Evolutionary conservation across 2,113 vertebrate species (phyloP).

Genomic region (Solea senegalensis): DNA sequence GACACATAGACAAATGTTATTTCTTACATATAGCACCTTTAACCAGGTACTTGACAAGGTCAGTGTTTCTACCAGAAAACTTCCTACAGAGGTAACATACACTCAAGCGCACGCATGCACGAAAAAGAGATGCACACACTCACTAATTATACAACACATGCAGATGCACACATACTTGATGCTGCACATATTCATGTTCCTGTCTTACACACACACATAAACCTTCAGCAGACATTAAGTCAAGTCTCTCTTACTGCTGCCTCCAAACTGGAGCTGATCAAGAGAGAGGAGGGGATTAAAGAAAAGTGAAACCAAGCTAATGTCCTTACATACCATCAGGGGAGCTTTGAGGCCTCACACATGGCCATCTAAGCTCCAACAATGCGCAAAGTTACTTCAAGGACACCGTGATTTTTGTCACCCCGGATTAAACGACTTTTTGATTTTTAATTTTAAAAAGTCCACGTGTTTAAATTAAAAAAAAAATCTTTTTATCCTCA

Average conservation of each 20-base stretch:
- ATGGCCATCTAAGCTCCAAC: slow-evolving; percentile 3
- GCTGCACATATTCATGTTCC: too few relatives aligned
- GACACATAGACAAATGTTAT: too few relatives aligned
- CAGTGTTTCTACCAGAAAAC: too few relatives aligned
- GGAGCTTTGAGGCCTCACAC: slow-evolving; percentile 25
- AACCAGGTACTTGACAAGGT: too few relatives aligned
- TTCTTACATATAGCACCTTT: too few relatives aligned
- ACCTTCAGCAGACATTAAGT: slow-evolving; percentile 11
- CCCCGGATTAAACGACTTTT: slow-evolving; percentile 17
- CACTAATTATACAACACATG: background rate
- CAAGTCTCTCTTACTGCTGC: slow-evolving; percentile 23
- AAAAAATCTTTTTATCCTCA: slow-evolving; percentile 53
- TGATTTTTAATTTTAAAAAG: too few relatives aligned
- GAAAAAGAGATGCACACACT: background rate
- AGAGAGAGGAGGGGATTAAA: slow-evolving; percentile 9
- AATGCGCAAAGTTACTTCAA: slow-evolving; percentile 33
- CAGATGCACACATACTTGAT: background rate
- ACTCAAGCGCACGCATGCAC: too few relatives aligned
- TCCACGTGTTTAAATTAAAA: background rate
- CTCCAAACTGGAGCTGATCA: slow-evolving; percentile 39
- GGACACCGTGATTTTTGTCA: slow-evolving; percentile 21
- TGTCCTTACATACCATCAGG: slow-evolving; percentile 27
- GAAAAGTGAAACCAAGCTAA: slow-evolving; percentile 49
- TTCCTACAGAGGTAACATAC: too few relatives aligned
- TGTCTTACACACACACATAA: slow-evolving; percentile 1